phyloP scores from a whole-genome alignment of 2,888 invertebrate genomes.

The Saturnia pavonia region DNA sequence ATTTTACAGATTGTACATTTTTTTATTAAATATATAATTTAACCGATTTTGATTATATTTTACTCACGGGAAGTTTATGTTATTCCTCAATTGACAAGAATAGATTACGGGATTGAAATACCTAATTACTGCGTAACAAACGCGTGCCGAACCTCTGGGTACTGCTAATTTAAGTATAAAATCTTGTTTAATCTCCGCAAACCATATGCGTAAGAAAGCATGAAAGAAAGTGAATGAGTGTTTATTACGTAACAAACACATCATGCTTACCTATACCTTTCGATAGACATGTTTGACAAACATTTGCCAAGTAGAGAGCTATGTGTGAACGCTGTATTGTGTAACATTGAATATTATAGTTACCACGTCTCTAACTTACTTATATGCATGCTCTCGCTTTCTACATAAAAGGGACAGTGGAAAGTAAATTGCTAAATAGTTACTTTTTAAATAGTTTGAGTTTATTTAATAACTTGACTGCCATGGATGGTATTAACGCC shows the following conservation, averaged over 20 bases:
- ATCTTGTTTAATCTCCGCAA: neutral
- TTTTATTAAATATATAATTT: too few relatives aligned
- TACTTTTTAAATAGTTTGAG: neutral
- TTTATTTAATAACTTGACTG: too few relatives aligned
- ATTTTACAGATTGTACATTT: too few relatives aligned
- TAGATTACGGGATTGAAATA: too few relatives aligned
- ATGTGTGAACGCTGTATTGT: constrained; percentile 20
- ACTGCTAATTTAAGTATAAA: neutral
- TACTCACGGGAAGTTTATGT: too few relatives aligned
- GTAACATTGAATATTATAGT: constrained; percentile 11
- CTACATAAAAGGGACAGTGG: constrained; percentile 4
- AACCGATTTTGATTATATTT: too few relatives aligned
- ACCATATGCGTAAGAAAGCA: neutral
- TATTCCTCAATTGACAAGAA: too few relatives aligned
- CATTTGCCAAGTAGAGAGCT: constrained; percentile 24
- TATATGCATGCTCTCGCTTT: constrained; percentile 7
- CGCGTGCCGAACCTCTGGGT: too few relatives aligned
- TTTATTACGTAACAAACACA: constrained; percentile 5
- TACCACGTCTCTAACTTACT: neutral
- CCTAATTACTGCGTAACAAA: too few relatives aligned
- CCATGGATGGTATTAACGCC: too few relatives aligned
- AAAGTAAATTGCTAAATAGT: neutral
- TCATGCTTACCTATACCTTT: constrained; percentile 26
- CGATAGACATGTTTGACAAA: constrained; percentile 28
- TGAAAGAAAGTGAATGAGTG: constrained; percentile 3